Evolutionary conservation across 2,113 vertebrate species (phyloP), one percentile per base, ranked within the genome.

Genomic region (Ameiurus melas): DNA sequence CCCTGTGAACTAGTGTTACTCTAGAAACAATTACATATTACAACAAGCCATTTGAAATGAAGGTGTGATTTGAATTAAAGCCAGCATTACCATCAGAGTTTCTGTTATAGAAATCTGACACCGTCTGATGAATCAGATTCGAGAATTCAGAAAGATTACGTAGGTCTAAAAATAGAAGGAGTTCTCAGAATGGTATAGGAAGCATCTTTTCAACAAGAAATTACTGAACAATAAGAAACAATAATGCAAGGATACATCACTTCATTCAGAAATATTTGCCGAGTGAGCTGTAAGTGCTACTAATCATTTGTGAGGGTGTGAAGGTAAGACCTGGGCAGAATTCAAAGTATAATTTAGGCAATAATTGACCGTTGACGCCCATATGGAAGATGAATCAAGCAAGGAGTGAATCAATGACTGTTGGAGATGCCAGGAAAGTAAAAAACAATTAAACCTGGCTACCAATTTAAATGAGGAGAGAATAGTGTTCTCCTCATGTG

Each of bases 381-480:
- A 87, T 90, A 89, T 84, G 84, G 83, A 64, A 81, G 70, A 87
- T 90, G 85, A 91, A 90, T 87, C 83, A 90, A 83, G 87, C 89
- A 91, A 82, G 71, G 89, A 77, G 82, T 71, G 71, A 85, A 92
- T 92, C 89, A 87, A 90, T 90, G 86, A 87, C 62, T 84, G 88
- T 43, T 89, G 75, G 73, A 89, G 89, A 92, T 84, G 89, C 81
- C 89, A 88, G 85, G 17, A 55, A 51, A 27, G 20, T 17, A 86
- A 89, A 88, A 71, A 90, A 47, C 5, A 47, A 43, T 0, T 0
- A 6, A 88, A 86, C 39, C 84, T 81, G 84, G 83, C 62, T 82
- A 12, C 87, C 86, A 86, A 85, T 89, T 79, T 53, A 16, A 53
- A n/a, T 30, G 4, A 78, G 4, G 43, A 27, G 20, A n/a, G 22